Conservation (phyloP, 2,888 invertebrate species). For the Plebejus anna region DNA sequence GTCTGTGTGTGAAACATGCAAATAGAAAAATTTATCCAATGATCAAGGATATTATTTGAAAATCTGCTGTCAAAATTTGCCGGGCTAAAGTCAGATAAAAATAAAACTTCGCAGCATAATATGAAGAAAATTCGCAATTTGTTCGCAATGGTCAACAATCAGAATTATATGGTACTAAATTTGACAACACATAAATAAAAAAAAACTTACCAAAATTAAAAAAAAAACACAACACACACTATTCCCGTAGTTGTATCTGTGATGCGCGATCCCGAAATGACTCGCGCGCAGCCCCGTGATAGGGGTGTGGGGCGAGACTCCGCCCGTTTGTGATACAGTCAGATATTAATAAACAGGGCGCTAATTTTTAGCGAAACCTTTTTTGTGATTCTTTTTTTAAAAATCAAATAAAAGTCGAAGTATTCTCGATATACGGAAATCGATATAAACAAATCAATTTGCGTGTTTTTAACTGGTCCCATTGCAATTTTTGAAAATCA, state of each 20-base stretch:
- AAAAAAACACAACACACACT: constrained; percentile 7
- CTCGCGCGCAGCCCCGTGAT: constrained; percentile 52
- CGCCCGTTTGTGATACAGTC: constrained; percentile 40
- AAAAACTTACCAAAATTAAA: constrained; percentile 31
- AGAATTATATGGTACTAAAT: neutral
- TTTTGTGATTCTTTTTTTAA: neutral
- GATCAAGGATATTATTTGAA: too few relatives aligned
- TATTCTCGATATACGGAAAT: too few relatives aligned
- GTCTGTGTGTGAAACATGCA: too few relatives aligned
- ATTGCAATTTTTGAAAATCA: too few relatives aligned
- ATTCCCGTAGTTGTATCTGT: constrained; percentile 45
- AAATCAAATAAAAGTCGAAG: too few relatives aligned
- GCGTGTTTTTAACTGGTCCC: too few relatives aligned
- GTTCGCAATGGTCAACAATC: constrained; percentile 3
- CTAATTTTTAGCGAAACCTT: neutral
- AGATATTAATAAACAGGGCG: constrained; percentile 38
- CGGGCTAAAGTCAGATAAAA: neutral
- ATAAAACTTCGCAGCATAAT: neutral
- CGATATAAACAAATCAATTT: too few relatives aligned
- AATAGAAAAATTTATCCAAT: too few relatives aligned
- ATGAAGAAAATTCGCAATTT: neutral
- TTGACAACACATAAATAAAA: neutral
- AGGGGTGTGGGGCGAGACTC: constrained; percentile 39
- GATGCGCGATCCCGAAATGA: constrained; percentile 48
- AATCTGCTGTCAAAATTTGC: too few relatives aligned